Conservation (phyloP, 2,797 vertebrate species). For the Miopithecus talapoin region DNA sequence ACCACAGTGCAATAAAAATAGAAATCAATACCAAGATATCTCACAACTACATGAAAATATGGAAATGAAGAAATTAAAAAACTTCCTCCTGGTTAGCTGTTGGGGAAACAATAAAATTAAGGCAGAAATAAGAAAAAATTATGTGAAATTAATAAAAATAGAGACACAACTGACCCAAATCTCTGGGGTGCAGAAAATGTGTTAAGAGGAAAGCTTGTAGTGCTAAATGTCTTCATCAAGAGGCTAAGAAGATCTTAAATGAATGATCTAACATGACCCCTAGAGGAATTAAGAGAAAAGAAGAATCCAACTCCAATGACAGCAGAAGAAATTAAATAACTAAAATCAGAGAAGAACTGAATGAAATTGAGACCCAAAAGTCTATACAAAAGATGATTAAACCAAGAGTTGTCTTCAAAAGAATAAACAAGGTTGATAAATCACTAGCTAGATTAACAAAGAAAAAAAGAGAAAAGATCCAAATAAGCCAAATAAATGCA, state of each 20-base stretch:
- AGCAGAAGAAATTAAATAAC: no score
- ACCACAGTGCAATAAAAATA: background rate
- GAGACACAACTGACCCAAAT: background rate
- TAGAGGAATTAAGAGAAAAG: no score
- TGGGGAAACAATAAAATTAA: background rate
- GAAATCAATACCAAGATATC: background rate
- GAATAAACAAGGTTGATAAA: no score
- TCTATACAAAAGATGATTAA: no score
- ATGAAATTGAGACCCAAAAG: no score
- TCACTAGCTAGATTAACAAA: background rate
- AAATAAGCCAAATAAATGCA: background rate
- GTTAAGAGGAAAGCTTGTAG: background rate
- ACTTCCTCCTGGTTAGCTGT: background rate
- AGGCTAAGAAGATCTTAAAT: background rate
- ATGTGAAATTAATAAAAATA: background rate
- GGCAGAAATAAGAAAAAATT: background rate
- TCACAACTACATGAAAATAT: background rate
- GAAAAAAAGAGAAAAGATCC: background rate
- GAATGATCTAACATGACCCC: background rate
- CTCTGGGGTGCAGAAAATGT: background rate
- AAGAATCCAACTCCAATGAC: no score
- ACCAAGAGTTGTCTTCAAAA: no score
- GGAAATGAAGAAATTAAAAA: background rate
- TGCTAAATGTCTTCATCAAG: background rate
- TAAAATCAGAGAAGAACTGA: no score